phyloP scores from a whole-genome alignment of 2,113 vertebrate species.

The Hippoglossus stenolepis region DNA sequence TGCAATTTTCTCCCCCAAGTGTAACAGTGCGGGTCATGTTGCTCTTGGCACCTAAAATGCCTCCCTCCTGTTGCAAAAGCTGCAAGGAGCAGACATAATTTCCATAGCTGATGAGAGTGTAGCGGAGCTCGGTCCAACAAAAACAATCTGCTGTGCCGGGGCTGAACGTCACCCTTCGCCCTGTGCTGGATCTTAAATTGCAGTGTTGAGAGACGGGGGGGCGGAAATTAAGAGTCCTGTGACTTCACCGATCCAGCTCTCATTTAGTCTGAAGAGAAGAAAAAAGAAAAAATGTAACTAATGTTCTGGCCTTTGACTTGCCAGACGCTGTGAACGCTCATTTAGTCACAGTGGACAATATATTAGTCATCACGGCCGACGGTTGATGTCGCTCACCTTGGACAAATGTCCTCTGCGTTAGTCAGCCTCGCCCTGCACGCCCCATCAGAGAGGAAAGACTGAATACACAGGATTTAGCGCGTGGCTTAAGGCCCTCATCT shows the following conservation, averaged over 20 bases:
- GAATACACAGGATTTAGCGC: constrained; percentile 72
- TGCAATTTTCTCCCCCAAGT: constrained; percentile 52
- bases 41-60: constrained; percentile 81
- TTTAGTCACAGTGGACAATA: constrained; percentile 36
- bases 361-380: constrained; percentile 32
- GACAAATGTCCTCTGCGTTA: constrained; percentile 57
- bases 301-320: constrained; percentile 50
- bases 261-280: constrained; percentile 14
- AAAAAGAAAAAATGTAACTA: constrained; percentile 1
- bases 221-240: constrained; percentile 12
- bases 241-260: constrained; percentile 29
- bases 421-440: constrained; percentile 55
- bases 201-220: constrained; percentile 49
- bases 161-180: constrained; percentile 47
- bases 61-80: constrained; percentile 53
- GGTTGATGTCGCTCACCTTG: constrained; percentile 65
- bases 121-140: constrained; percentile 65
- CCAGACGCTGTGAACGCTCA: constrained; percentile 36
- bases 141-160: constrained; percentile 61
- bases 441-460: constrained; percentile 69
- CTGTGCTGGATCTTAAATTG: constrained; percentile 55
- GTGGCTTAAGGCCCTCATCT: constrained; percentile 63
- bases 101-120: constrained; percentile 75
- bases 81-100: constrained; percentile 77
- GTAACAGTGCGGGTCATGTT: constrained; percentile 79